phyloP scores from a whole-genome alignment of 2,888 invertebrate species.

The Busseola fusca region DNA sequence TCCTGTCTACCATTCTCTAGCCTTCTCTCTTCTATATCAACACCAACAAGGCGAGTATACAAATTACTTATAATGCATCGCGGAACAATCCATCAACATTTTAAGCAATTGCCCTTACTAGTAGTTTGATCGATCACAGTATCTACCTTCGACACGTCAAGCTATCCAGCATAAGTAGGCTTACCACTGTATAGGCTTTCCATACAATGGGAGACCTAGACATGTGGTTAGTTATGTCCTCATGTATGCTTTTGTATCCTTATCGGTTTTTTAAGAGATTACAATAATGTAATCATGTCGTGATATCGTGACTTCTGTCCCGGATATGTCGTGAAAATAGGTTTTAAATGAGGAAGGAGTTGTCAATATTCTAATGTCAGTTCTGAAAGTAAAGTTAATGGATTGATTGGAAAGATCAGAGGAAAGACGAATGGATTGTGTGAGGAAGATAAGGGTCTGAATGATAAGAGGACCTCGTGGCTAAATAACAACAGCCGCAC shows the following conservation, averaged over 20 bases:
- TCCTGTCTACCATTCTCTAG: neutral
- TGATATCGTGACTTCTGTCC: slow-evolving; percentile 33
- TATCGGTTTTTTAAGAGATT: slow-evolving; percentile 21
- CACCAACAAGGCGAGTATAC: neutral
- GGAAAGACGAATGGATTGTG: no score
- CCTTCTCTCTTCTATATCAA: neutral
- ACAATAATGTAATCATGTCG: slow-evolving; percentile 31
- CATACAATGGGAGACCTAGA: neutral
- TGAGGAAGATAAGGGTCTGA: no score
- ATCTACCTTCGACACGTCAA: neutral
- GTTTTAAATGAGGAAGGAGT: neutral
- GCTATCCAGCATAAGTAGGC: no score
- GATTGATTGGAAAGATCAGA: no score
- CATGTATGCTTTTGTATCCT: neutral
- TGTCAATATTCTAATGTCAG: neutral
- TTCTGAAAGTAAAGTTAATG: neutral
- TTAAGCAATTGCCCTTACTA: slow-evolving; percentile 15
- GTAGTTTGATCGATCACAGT: slow-evolving; percentile 29
- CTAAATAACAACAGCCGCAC: no score
- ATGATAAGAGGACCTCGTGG: no score
- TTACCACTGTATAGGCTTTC: neutral
- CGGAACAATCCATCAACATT: slow-evolving; percentile 39
- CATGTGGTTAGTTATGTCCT: neutral
- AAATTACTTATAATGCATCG: slow-evolving; percentile 22
- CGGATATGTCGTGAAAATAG: slow-evolving; percentile 27